phyloP scores from a whole-genome alignment of 1,140 invertebrate species.

The Eupristina koningsbergeri region DNA sequence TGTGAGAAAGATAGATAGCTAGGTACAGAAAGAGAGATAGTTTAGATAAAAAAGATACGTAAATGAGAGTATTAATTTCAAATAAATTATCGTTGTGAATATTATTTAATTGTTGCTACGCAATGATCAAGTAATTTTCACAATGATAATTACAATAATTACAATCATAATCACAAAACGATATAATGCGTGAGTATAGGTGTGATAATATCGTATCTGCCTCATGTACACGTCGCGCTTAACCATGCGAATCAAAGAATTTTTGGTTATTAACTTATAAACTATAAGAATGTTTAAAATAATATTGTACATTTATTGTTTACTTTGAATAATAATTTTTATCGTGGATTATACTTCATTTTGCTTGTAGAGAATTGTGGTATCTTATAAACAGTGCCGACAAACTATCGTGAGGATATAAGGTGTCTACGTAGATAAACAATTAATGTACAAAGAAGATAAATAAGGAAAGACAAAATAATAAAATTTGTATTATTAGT shows the following conservation, averaged over 20 bases:
- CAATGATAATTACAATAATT: neutral
- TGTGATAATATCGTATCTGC: slow-evolving; percentile 46
- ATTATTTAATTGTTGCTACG: slow-evolving; percentile 2
- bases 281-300: neutral
- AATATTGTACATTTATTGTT: neutral
- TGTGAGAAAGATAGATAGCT: slow-evolving; percentile 19
- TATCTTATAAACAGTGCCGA: too few species aligned
- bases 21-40: slow-evolving; percentile 35
- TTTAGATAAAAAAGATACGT: slow-evolving; percentile 27
- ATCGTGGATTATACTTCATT: neutral
- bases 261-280: neutral
- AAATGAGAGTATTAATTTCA: neutral
- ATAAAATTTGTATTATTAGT: too few species aligned
- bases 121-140: slow-evolving; percentile 5
- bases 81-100: slow-evolving; percentile 18
- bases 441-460: too few species aligned
- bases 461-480: too few species aligned
- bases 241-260: slow-evolving; percentile 59
- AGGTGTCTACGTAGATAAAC: too few species aligned
- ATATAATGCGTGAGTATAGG: slow-evolving; percentile 26
- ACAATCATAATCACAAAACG: slow-evolving; percentile 1
- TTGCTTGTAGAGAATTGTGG: too few species aligned
- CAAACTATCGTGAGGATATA: too few species aligned
- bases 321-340: neutral
- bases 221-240: slow-evolving; percentile 63